These are phyloP conservation scores for Ophioninae sp. DNA, from an alignment of 2,888 invertebrate genomes.

Conservation along the genomic window DNA sequence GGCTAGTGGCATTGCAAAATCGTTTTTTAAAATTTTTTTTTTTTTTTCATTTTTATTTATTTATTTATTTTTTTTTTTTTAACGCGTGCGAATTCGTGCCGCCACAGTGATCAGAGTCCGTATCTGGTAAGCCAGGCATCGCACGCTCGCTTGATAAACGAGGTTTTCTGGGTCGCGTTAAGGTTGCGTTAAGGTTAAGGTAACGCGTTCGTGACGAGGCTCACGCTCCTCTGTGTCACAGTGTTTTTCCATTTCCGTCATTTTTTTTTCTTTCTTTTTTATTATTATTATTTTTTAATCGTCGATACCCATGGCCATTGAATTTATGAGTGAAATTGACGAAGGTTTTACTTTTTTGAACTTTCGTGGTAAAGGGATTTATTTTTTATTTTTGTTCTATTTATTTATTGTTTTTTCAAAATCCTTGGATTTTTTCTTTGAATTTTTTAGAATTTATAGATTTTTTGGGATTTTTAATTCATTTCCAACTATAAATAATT, in stretches of 20 bases:
- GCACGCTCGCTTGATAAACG: conserved; percentile 73
- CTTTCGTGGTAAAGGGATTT: too few relatives aligned
- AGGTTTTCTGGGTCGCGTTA: conserved; percentile 78
- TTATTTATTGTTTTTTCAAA: background rate
- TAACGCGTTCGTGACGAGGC: conserved; percentile 73
- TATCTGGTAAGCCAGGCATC: conserved; percentile 44
- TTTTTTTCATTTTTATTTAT: too few relatives aligned
- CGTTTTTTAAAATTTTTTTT: too few relatives aligned
- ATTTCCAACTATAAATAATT: too few relatives aligned
- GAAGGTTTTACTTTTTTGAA: too few relatives aligned
- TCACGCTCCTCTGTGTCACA: conserved; percentile 55
- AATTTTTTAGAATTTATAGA: too few relatives aligned
- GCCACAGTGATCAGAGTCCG: conserved; percentile 55
- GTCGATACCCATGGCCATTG: too few relatives aligned
- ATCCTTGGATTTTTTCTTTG: background rate
- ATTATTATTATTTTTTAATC: too few relatives aligned
- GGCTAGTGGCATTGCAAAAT: too few relatives aligned
- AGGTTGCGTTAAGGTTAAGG: conserved; percentile 60
- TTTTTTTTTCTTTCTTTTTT: conserved; percentile 15
- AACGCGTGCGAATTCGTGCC: conserved; percentile 39
- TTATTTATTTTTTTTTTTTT: background rate
- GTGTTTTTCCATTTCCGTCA: conserved; percentile 46
- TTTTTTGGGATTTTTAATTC: too few relatives aligned
- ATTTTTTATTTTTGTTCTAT: too few relatives aligned
- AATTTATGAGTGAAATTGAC: too few relatives aligned